These are phyloP conservation scores for Australoheros scitulus DNA, from an alignment of 2,113 vertebrate species.

Conservation along the genomic window DNA sequence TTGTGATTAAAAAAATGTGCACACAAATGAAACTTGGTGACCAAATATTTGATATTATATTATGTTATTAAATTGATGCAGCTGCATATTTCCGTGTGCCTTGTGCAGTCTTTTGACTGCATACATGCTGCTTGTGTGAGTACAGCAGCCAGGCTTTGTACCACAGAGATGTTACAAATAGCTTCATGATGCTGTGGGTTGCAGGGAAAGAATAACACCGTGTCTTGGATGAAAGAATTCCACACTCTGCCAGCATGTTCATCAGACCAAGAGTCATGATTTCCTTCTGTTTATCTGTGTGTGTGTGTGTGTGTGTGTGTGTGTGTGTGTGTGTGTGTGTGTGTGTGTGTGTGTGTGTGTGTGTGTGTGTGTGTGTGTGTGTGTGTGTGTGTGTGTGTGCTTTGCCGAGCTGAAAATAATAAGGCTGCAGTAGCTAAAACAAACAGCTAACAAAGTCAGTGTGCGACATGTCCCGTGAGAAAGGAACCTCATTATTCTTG, in stretches of 20 bases:
- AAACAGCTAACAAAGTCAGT: background rate
- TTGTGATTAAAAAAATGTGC: background rate
- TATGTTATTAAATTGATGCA: background rate
- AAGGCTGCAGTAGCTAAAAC: background rate
- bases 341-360: background rate
- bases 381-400: background rate
- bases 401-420: slow-evolving; percentile 22
- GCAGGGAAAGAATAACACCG: slow-evolving; percentile 15
- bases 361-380: background rate
- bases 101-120: background rate
- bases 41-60: background rate
- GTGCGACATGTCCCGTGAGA: background rate
- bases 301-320: no score
- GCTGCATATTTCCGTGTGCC: background rate
- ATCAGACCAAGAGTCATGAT: slow-evolving; percentile 30
- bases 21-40: background rate
- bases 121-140: background rate
- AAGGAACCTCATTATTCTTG: slow-evolving; percentile 27
- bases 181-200: slow-evolving; percentile 3
- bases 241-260: slow-evolving; percentile 26
- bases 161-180: slow-evolving; percentile 15
- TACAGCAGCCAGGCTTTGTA: background rate
- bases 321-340: background rate
- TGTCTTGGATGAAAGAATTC: slow-evolving; percentile 39
- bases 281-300: slow-evolving; percentile 25